These are phyloP conservation scores for Lynx canadensis DNA, from an alignment of 2,113 vertebrate species.

Conservation along the genomic window DNA sequence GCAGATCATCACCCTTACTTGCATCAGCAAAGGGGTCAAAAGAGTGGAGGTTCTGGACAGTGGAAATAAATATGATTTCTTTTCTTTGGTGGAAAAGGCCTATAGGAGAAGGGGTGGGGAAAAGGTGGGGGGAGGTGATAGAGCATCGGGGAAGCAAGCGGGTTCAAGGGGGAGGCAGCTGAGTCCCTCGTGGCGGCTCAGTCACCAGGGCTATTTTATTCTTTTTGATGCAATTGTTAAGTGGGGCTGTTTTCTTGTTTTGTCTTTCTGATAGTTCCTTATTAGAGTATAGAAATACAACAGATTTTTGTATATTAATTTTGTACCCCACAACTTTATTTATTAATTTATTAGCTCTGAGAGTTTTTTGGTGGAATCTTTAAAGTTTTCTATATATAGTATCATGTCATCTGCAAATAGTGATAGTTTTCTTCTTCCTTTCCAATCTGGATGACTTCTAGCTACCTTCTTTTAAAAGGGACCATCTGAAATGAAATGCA, in stretches of 20 bases:
- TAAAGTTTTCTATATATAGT: not conserved
- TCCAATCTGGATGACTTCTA: not conserved
- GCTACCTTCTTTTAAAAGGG: slow-evolving; percentile 5
- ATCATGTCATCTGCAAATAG: not conserved
- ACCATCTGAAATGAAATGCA: slow-evolving; percentile 28
- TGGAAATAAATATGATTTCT: not conserved
- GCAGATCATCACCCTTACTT: slow-evolving; percentile 99
- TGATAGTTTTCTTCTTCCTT: not conserved
- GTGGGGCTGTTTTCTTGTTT: not conserved
- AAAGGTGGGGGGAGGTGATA: accelerated
- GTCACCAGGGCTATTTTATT: not conserved
- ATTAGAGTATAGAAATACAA: not conserved
- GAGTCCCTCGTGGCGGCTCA: not conserved
- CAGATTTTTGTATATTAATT: not conserved
- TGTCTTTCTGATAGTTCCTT: not conserved
- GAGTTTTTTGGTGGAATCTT: not conserved
- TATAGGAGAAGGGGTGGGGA: not conserved
- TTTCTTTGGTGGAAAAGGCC: not conserved
- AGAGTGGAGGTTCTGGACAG: not conserved
- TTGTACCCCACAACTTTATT: not conserved
- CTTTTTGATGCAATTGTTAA: not conserved
- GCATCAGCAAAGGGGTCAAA: slow-evolving; percentile 99
- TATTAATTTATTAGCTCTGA: not conserved
- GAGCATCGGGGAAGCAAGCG: not conserved
- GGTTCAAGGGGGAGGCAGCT: not conserved